Percentiles rank a stretch among this genome's conserved stretches.
Evolutionary conservation across 1,140 invertebrate species (phyloP).

Genomic region (Rhopalosiphum padi): DNA sequence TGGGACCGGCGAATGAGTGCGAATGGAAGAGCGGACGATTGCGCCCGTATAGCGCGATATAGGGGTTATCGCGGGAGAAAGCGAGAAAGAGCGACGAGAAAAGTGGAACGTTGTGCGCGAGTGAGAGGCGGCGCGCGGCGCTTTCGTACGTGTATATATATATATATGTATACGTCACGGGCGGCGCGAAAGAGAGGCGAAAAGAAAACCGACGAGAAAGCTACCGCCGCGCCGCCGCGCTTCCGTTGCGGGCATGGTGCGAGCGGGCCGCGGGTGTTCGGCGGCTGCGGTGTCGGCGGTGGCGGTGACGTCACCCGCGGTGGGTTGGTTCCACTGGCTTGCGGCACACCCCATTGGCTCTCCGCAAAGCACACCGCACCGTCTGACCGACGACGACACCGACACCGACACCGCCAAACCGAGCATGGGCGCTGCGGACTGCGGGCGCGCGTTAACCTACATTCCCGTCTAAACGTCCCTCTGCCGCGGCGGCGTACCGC

Average conservation of each 20-base stretch:
- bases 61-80: background rate
- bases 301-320: constrained; percentile 54
- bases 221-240: constrained; percentile 32
- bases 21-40: background rate
- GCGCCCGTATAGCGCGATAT: background rate
- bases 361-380: constrained; percentile 61
- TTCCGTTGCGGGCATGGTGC: background rate
- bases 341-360: constrained; percentile 62
- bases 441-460: constrained; percentile 50
- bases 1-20: background rate
- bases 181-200: constrained; percentile 50
- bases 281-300: constrained; percentile 50
- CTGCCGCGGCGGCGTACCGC: background rate
- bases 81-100: background rate
- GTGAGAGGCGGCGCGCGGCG: background rate
- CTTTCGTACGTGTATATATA: no score
- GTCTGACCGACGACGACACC: constrained; percentile 58
- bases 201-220: constrained; percentile 58
- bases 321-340: constrained; percentile 57
- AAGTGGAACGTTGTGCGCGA: background rate
- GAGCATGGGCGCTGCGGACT: constrained; percentile 29
- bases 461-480: constrained; percentile 36
- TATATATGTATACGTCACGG: background rate
- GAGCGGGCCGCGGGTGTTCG: constrained; percentile 28
- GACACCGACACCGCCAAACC: constrained; percentile 57